Evolutionary conservation across 2,797 vertebrate genomes (phyloP).

Genomic region (Clarias pachynema): DNA sequence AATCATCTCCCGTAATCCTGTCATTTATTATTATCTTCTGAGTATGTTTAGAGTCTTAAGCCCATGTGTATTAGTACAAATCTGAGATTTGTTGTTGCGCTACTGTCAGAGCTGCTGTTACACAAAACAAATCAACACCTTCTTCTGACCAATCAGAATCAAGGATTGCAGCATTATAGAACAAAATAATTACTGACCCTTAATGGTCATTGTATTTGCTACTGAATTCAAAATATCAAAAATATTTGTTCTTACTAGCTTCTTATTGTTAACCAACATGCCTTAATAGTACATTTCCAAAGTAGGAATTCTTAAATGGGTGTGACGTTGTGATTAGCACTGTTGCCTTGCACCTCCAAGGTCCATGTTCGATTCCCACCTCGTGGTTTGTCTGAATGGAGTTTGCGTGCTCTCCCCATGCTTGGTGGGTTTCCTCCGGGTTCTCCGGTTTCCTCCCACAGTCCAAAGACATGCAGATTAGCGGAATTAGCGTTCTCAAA

Average conservation of each 20-base stretch:
- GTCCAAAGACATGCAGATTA: too few relatives aligned
- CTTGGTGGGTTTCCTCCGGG: too few relatives aligned
- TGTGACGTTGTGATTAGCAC: too few relatives aligned
- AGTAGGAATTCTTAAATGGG: neutral
- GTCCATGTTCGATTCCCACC: too few relatives aligned
- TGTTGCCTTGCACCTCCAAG: too few relatives aligned
- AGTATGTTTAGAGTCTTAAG: neutral
- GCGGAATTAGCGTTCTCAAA: too few relatives aligned
- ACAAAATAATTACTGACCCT: neutral
- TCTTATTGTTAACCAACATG: neutral
- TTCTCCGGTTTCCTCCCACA: too few relatives aligned
- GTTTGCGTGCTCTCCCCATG: too few relatives aligned
- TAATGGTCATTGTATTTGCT: neutral
- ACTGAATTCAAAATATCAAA: too few relatives aligned
- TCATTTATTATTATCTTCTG: neutral
- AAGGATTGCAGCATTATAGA: neutral
- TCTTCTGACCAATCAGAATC: slow-evolving; percentile 1
- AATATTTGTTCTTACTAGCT: neutral
- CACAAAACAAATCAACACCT: neutral
- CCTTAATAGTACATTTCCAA: neutral
- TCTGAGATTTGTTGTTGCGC: neutral
- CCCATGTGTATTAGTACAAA: neutral
- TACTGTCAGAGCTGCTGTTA: neutral
- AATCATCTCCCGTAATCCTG: too few relatives aligned
- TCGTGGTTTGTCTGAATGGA: too few relatives aligned